Percentiles rank a stretch among this genome's conserved stretches.
Conservation (phyloP, 2,888 invertebrate genomes). For the Dione vanillae region DNA sequence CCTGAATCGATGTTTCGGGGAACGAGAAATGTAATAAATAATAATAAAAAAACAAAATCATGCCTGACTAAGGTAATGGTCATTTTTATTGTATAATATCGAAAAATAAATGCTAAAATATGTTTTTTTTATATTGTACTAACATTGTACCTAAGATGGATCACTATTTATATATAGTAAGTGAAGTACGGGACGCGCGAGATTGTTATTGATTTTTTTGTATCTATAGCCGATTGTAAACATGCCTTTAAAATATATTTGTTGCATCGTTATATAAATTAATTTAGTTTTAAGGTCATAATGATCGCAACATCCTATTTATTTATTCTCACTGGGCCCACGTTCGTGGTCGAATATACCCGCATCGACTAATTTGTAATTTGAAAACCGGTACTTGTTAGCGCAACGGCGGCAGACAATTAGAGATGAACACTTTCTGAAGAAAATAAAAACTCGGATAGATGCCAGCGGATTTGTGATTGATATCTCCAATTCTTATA, state of each 20-base stretch:
- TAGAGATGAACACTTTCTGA: slow-evolving; percentile 38
- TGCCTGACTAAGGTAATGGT: not conserved
- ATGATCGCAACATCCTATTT: slow-evolving; percentile 13
- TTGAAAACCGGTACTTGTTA: slow-evolving; percentile 44
- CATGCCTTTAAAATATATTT: no score
- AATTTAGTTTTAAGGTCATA: not conserved
- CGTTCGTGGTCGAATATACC: slow-evolving; percentile 21
- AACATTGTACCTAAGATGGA: no score
- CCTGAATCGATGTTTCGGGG: slow-evolving; percentile 21
- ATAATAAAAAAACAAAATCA: slow-evolving; percentile 1
- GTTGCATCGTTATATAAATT: no score
- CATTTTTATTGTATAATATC: not conserved
- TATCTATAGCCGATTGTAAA: not conserved
- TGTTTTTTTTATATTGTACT: no score
- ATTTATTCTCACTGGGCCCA: not conserved
- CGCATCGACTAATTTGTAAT: slow-evolving; percentile 43
- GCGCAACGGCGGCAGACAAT: slow-evolving; percentile 40
- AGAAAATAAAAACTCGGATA: slow-evolving; percentile 39
- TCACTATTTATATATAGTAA: no score
- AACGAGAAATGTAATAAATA: slow-evolving; percentile 14
- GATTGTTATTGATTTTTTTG: no score
- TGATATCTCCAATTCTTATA: slow-evolving; percentile 42
- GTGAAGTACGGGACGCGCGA: no score
- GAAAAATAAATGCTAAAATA: no score
- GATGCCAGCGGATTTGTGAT: slow-evolving; percentile 39